A percentile compares a stretch with the other conserved stretches of the same genome.
phyloP scores from a whole-genome alignment of 2,888 invertebrate species.

The Xestia c-nigrum region DNA sequence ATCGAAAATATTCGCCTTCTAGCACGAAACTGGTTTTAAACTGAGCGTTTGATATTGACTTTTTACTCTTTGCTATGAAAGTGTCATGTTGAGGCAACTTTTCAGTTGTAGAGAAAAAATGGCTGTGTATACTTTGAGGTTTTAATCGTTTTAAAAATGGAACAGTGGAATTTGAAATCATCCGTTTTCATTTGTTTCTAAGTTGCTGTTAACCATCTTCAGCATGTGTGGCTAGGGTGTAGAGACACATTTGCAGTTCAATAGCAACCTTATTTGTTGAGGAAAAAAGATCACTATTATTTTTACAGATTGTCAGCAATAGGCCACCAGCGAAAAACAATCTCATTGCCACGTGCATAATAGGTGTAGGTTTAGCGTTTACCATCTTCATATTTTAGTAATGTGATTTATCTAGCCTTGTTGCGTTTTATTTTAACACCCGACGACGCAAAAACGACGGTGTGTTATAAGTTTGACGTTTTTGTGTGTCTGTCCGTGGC shows the following conservation, averaged over 20 bases:
- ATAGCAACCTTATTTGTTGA: background rate
- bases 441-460: too few relatives aligned
- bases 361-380: background rate
- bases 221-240: too few relatives aligned
- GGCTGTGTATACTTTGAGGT: background rate
- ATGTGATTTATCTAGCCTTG: background rate
- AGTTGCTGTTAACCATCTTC: background rate
- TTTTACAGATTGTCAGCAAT: background rate
- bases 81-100: conserved; percentile 4
- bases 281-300: background rate
- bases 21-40: conserved; percentile 31
- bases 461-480: too few relatives aligned
- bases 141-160: conserved; percentile 1
- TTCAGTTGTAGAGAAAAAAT: background rate
- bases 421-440: background rate
- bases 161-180: background rate
- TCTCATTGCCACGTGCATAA: background rate
- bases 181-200: background rate
- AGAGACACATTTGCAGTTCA: background rate
- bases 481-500: too few relatives aligned
- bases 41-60: conserved; percentile 13
- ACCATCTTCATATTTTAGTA: background rate
- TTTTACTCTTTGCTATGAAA: conserved; percentile 15
- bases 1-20: conserved; percentile 29
- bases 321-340: background rate